Evolutionary conservation across 2,888 invertebrate species (phyloP), one percentile per base, ranked within the genome.

Genomic region (Oxytorus armatus): DNA sequence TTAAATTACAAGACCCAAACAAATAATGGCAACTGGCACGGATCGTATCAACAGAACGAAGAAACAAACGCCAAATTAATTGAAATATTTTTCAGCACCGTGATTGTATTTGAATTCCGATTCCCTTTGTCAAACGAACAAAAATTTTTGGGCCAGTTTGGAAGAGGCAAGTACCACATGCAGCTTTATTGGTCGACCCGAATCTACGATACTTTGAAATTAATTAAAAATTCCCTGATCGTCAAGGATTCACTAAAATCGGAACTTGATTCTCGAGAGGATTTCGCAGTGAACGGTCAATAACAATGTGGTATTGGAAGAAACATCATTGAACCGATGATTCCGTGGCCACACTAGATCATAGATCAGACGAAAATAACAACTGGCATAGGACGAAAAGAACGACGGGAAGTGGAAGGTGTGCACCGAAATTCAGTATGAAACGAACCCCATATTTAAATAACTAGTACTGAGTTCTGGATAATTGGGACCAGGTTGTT

Each of bases 381-480:
- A 44, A 55, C 16, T 44, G 73, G 21, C 14, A 44, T 44, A 33
- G 18, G 18, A 51, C n/a, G 51, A 61, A 11, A 4, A 53, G 51
- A 18, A 16, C 16, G 16, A 29, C 10, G 21, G 21, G 10, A 44
- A 63, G 25, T 29, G 44, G 47, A 63, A 63, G 61, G 39, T 36
- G 7, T 36, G 16, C 39, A 59, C 49, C 23, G 33, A 16, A 18
- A 7, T 39, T 57, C 23, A 42, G n/a, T 42, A 23, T 23, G 21
- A 11, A 39, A 42, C 39, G 59, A 11, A 23, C 14, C 23, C 39
- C 59, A 59, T 59, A 42, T 5, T 59, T 59, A 21, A 21, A 8
- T 39, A 21, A 8, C 21, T 18, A 57, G 23, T n/a, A 21, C 4
- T n/a, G 4, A 7, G 39, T 1, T 10, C 8, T 8, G 5, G 36